Evolutionary conservation across 1,140 invertebrate genomes (phyloP).

Genomic region (Zelostemma sp.): DNA sequence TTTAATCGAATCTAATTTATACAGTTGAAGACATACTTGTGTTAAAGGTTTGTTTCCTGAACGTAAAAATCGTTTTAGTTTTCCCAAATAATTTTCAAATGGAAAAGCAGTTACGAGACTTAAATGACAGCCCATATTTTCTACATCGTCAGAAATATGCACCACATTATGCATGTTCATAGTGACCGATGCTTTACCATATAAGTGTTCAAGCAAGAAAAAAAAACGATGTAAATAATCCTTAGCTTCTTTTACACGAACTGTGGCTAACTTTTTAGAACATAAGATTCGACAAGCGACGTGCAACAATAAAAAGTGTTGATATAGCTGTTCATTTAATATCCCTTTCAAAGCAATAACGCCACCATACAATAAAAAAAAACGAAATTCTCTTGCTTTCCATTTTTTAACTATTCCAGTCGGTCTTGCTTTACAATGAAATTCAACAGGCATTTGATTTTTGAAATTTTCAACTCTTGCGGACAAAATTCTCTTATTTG

Average conservation of each 20-base stretch:
- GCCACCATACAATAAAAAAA: slow-evolving; percentile 38
- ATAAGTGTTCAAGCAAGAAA: background rate
- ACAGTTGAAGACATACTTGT: slow-evolving; percentile 14
- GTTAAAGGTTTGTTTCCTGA: slow-evolving; percentile 23
- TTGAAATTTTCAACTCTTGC: slow-evolving; percentile 15
- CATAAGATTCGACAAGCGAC: slow-evolving; percentile 20
- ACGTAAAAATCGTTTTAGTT: slow-evolving; percentile 21
- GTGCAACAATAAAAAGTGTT: slow-evolving; percentile 33
- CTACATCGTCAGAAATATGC: slow-evolving; percentile 19
- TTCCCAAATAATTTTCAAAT: slow-evolving; percentile 27
- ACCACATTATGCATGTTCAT: slow-evolving; percentile 22
- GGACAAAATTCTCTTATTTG: slow-evolving; percentile 3
- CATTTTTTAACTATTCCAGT: slow-evolving; percentile 7
- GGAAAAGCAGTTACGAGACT: slow-evolving; percentile 26
- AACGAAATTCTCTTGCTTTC: slow-evolving; percentile 35
- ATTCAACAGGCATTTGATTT: slow-evolving; percentile 24
- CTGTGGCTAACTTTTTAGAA: slow-evolving; percentile 5
- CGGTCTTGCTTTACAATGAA: slow-evolving; percentile 22
- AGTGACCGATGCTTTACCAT: slow-evolving; percentile 5
- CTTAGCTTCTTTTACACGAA: background rate
- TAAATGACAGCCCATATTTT: slow-evolving; percentile 15
- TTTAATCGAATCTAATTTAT: slow-evolving; percentile 4
- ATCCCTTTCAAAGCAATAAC: slow-evolving; percentile 27
- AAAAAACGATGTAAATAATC: slow-evolving; percentile 22
- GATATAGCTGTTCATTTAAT: slow-evolving; percentile 14